Percentiles rank a stretch among this genome's conserved stretches.
Conservation (phyloP, 2,113 vertebrate genomes). For the Aphelocoma coerulescens region DNA sequence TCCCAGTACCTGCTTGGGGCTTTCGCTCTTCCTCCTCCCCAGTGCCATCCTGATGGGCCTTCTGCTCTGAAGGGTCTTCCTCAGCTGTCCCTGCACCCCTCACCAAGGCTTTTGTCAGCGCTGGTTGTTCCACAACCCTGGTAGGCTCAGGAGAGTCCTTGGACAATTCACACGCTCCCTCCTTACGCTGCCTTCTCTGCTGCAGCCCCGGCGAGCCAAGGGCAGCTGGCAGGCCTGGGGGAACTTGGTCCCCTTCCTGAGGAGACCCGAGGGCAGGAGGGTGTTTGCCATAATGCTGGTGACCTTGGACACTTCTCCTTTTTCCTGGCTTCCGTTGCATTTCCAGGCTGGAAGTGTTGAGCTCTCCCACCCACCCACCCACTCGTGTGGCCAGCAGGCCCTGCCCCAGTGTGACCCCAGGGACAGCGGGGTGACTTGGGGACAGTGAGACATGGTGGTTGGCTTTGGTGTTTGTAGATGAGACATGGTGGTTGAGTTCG, state of each 20-base stretch:
- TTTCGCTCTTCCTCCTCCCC: neutral
- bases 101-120: neutral
- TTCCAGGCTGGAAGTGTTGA: neutral
- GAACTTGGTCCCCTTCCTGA: neutral
- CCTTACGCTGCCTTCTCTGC: neutral
- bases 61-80: constrained; percentile 26
- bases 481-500: neutral
- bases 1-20: neutral
- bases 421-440: neutral
- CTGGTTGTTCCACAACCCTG: neutral
- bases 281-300: neutral
- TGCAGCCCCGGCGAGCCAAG: neutral
- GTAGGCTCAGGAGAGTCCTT: neutral
- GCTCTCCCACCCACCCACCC: neutral
- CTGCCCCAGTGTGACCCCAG: neutral
- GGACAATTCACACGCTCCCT: neutral
- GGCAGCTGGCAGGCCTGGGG: neutral
- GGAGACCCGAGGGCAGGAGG: neutral
- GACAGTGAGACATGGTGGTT: neutral
- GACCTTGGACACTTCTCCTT: neutral
- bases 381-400: neutral
- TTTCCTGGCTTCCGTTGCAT: neutral
- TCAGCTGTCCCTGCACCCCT: neutral
- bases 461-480: neutral
- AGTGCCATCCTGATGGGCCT: neutral